Conservation (phyloP, 2,888 invertebrate genomes). For the Dryomyza anilis region DNA sequence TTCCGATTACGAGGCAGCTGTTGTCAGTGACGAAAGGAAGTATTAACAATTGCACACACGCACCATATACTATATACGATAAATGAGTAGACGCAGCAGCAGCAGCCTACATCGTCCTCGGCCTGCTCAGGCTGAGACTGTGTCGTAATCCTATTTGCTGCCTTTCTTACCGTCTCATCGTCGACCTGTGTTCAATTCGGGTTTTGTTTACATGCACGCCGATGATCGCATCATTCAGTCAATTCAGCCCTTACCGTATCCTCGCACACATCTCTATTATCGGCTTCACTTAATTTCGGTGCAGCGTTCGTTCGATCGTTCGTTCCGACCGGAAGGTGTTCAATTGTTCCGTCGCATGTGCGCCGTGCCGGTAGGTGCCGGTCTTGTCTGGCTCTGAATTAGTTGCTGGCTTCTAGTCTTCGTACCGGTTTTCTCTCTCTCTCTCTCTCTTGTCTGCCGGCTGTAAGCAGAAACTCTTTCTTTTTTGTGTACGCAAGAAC, state of each 20-base stretch:
- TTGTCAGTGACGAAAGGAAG: background rate
- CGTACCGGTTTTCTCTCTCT: background rate
- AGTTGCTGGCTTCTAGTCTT: background rate
- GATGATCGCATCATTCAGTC: background rate
- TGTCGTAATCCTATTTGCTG: background rate
- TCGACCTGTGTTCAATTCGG: background rate
- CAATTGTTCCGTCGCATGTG: conserved; percentile 4
- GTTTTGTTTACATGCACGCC: background rate
- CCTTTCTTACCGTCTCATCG: background rate
- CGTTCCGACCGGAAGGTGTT: conserved; percentile 10
- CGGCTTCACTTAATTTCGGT: background rate
- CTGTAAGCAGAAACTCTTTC: conserved; percentile 19
- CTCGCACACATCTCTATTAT: background rate
- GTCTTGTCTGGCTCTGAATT: background rate
- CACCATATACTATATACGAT: background rate
- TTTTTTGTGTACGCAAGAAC: conserved; percentile 21
- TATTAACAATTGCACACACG: background rate
- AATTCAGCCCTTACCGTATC: background rate
- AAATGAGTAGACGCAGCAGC: background rate
- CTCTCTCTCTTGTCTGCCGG: background rate
- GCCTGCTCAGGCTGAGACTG: background rate
- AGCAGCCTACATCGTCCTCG: background rate
- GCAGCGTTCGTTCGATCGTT: background rate
- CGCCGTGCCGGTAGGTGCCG: background rate
- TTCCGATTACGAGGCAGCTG: background rate